phyloP scores from a whole-genome alignment of 2,888 invertebrate species.

The Ormyrus labotus region DNA sequence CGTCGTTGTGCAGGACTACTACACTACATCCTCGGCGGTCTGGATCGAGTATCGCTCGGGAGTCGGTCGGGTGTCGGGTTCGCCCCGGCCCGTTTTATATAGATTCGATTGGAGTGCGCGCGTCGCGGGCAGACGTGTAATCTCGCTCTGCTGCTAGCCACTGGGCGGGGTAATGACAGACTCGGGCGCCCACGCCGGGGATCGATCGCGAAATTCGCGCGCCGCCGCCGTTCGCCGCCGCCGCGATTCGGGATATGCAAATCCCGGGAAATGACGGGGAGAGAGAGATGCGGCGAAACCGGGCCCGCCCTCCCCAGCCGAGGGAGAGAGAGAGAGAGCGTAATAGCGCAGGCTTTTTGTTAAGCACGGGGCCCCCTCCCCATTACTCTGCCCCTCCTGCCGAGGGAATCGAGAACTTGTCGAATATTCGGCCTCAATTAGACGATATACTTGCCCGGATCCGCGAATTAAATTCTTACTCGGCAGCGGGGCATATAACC shows the following conservation, averaged over 20 bases:
- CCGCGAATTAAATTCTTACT: too few species aligned
- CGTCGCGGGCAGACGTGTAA: constrained; percentile 72
- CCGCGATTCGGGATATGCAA: constrained; percentile 15
- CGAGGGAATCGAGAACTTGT: too few species aligned
- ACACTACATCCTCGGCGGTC: too few species aligned
- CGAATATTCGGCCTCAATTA: too few species aligned
- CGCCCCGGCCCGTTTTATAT: background rate
- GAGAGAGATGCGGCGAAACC: background rate
- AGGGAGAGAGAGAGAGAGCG: background rate
- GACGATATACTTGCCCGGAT: too few species aligned
- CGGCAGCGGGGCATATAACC: too few species aligned
- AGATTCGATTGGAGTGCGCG: constrained; percentile 3
- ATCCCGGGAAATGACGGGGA: background rate
- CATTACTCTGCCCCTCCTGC: background rate
- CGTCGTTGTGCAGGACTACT: too few species aligned
- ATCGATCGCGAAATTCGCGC: constrained; percentile 50
- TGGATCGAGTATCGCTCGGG: background rate
- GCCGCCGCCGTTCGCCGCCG: background rate
- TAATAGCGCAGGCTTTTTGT: background rate
- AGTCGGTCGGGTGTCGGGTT: constrained; percentile 13
- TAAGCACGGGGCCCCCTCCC: background rate
- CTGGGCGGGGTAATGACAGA: constrained; percentile 76
- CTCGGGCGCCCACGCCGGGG: constrained; percentile 63
- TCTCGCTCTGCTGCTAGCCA: constrained; percentile 73
- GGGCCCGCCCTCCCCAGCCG: background rate